A percentile compares a stretch with the other conserved stretches of the same genome.
Evolutionary conservation across 2,797 vertebrate species (phyloP).

Genomic region (Hirundo rustica): DNA sequence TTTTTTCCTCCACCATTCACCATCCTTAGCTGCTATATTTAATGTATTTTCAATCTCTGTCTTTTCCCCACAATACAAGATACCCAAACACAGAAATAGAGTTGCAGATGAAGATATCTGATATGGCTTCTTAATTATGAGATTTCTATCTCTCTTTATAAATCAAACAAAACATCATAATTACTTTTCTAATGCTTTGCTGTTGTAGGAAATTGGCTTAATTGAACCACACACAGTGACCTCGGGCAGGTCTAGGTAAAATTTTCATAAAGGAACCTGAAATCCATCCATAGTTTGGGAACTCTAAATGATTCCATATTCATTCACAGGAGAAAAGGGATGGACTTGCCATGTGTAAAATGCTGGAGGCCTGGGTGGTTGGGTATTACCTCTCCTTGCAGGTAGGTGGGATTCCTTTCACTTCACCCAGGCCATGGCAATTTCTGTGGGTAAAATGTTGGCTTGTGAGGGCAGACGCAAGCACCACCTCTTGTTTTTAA

Average conservation of each 20-base stretch:
- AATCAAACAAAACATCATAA: background rate
- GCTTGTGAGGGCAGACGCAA: background rate
- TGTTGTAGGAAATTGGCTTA: background rate
- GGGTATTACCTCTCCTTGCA: background rate
- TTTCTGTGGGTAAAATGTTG: background rate
- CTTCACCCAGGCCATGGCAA: background rate
- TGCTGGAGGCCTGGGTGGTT: background rate
- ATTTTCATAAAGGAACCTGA: background rate
- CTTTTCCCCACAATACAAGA: background rate
- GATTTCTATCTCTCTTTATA: background rate
- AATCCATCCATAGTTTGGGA: background rate
- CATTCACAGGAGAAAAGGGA: background rate
- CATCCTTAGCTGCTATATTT: background rate
- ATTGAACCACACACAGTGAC: background rate
- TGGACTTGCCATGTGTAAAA: background rate
- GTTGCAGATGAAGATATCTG: background rate
- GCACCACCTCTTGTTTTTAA: background rate
- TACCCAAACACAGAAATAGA: background rate
- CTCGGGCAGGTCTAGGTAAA: background rate
- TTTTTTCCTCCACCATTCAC: background rate
- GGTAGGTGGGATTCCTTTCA: background rate
- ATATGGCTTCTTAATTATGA: background rate
- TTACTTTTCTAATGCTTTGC: background rate
- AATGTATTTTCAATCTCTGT: background rate
- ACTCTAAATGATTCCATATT: background rate